phyloP scores from a whole-genome alignment of 2,113 vertebrate species.

The Hydrolagus affinis region DNA sequence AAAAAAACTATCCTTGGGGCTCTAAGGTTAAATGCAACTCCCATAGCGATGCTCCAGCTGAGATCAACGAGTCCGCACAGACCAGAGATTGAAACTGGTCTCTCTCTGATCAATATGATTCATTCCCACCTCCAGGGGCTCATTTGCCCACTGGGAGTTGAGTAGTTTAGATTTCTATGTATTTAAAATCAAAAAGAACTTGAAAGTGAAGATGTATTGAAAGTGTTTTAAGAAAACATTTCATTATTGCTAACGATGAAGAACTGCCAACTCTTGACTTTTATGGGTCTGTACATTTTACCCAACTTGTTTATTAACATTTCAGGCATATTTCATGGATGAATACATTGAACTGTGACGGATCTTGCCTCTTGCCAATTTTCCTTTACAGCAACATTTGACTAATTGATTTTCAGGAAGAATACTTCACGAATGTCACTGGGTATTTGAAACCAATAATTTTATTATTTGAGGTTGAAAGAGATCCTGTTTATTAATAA shows the following conservation, averaged over 20 bases:
- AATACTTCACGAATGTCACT: not conserved
- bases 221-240: not conserved
- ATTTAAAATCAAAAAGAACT: too few species aligned
- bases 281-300: not conserved
- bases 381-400: not conserved
- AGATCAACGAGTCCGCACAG: not conserved
- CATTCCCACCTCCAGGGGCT: not conserved
- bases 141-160: not conserved
- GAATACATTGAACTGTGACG: not conserved
- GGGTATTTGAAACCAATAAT: not conserved
- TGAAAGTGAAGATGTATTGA: not conserved
- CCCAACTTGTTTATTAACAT: not conserved
- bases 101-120: not conserved
- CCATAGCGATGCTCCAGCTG: not conserved
- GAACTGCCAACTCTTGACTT: not conserved
- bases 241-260: constrained; percentile 5
- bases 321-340: not conserved
- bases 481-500: too few species aligned
- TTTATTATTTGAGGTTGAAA: not conserved
- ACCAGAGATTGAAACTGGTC: not conserved
- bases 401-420: not conserved
- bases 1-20: too few species aligned
- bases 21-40: too few species aligned
- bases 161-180: too few species aligned
- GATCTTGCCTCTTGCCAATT: not conserved